These are phyloP conservation scores for Pseudocheirus occidentalis DNA, from an alignment of 2,797 vertebrate species.

Conservation along the genomic window DNA sequence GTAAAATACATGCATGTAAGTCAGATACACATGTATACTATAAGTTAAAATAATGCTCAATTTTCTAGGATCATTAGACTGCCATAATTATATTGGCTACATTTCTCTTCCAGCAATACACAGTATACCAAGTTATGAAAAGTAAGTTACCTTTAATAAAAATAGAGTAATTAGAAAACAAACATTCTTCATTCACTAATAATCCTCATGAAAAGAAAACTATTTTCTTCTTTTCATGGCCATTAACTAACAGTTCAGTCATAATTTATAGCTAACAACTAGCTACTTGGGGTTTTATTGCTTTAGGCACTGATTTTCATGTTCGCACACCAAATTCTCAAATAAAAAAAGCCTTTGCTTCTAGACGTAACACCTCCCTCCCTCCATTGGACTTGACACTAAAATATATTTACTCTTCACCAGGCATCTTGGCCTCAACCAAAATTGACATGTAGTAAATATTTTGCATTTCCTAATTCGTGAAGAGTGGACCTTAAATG, in stretches of 20 bases:
- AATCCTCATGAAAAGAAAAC: constrained; percentile 20
- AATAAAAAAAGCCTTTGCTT: background rate
- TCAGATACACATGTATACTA: background rate
- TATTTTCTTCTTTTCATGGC: background rate
- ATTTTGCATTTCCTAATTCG: background rate
- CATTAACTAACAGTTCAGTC: background rate
- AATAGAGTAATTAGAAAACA: constrained; percentile 15
- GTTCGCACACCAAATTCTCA: background rate
- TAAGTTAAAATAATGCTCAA: constrained; percentile 4
- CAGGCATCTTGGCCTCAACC: background rate
- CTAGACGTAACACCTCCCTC: background rate
- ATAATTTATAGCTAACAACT: background rate
- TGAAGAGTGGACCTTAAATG: background rate
- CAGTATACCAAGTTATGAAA: constrained; percentile 19
- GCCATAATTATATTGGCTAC: constrained; percentile 2
- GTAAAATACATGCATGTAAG: background rate
- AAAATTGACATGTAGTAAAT: background rate
- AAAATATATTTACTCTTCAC: background rate
- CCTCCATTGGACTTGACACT: background rate
- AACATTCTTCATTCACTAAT: constrained; percentile 10
- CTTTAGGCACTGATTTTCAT: background rate
- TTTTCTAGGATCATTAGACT: constrained; percentile 34
- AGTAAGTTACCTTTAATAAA: constrained; percentile 36
- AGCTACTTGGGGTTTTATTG: background rate
- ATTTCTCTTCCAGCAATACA: constrained; percentile 29